Evolutionary conservation across 2,888 invertebrate genomes (phyloP).

Genomic region (Alentia gelatinosa): DNA sequence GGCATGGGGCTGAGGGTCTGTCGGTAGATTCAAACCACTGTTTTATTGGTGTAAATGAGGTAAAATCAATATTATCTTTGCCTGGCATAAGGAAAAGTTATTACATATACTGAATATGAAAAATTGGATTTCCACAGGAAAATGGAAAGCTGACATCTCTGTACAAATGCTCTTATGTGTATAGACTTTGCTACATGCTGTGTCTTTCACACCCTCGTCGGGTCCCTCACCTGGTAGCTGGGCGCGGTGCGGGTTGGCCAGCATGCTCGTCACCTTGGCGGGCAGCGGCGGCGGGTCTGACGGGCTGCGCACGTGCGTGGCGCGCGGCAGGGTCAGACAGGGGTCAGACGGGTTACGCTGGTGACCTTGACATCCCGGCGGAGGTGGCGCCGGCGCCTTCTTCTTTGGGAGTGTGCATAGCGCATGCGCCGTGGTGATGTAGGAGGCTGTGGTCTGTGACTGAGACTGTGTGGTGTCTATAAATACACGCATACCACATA

Average conservation of each 20-base stretch:
- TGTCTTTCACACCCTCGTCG: too few relatives aligned
- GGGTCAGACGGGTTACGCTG: constrained; percentile 71
- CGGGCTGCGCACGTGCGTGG: constrained; percentile 75
- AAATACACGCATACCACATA: too few relatives aligned
- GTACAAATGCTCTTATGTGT: too few relatives aligned
- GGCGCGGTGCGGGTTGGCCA: neutral
- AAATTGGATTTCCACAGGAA: too few relatives aligned
- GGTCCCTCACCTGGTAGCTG: constrained; percentile 36
- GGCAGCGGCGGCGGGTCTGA: constrained; percentile 78
- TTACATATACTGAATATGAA: too few relatives aligned
- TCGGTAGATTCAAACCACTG: too few relatives aligned
- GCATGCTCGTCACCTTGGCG: constrained; percentile 53
- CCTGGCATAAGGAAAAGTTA: too few relatives aligned
- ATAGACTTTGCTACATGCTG: too few relatives aligned
- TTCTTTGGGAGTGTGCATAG: constrained; percentile 56
- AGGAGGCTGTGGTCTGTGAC: neutral
- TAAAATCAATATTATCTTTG: too few relatives aligned
- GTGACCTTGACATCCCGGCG: constrained; percentile 66
- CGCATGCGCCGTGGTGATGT: neutral
- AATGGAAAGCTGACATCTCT: too few relatives aligned
- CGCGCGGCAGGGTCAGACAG: constrained; percentile 15
- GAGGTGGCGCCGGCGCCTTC: constrained; percentile 64
- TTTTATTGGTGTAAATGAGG: too few relatives aligned
- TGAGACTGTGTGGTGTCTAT: neutral
- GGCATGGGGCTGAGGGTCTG: too few relatives aligned